These are phyloP conservation scores for Diaperis boleti DNA, from an alignment of 2,888 invertebrate species.

Conservation along the genomic window DNA sequence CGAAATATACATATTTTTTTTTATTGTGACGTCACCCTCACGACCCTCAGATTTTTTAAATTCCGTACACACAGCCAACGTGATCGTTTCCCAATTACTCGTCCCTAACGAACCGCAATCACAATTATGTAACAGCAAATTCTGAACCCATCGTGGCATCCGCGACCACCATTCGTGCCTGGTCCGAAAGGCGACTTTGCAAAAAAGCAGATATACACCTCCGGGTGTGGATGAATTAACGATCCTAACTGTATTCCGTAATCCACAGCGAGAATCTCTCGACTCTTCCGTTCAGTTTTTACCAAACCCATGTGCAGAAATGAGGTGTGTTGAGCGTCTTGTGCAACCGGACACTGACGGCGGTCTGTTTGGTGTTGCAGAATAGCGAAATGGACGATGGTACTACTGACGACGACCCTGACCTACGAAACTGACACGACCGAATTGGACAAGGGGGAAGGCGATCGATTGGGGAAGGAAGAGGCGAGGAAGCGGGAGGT, in stretches of 20 bases:
- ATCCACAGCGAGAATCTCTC: slow-evolving; percentile 22
- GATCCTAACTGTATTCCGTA: slow-evolving; percentile 38
- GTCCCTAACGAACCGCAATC: too few relatives aligned
- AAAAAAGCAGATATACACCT: slow-evolving; percentile 36
- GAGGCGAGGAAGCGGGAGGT: slow-evolving; percentile 65
- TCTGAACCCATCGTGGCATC: too few relatives aligned
- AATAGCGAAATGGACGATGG: slow-evolving; percentile 26
- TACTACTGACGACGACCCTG: slow-evolving; percentile 23
- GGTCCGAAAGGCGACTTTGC: slow-evolving; percentile 31
- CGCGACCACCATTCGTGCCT: slow-evolving; percentile 7
- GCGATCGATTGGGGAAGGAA: slow-evolving; percentile 9
- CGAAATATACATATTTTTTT: too few relatives aligned
- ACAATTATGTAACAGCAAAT: too few relatives aligned
- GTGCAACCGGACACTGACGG: neutral
- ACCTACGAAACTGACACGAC: slow-evolving; percentile 16
- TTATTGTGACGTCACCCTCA: too few relatives aligned
- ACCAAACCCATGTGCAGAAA: slow-evolving; percentile 20
- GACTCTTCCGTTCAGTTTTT: slow-evolving; percentile 33
- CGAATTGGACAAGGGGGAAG: slow-evolving; percentile 20
- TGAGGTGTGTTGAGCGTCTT: slow-evolving; percentile 22
- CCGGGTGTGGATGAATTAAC: slow-evolving; percentile 38
- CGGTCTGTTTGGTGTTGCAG: slow-evolving; percentile 19
- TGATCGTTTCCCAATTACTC: too few relatives aligned
- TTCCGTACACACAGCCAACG: too few relatives aligned
- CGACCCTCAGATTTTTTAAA: too few relatives aligned